A percentile compares a stretch with the other conserved stretches of the same genome.
phyloP scores from a whole-genome alignment of 2,113 vertebrate genomes.

The Gila orcuttii region DNA sequence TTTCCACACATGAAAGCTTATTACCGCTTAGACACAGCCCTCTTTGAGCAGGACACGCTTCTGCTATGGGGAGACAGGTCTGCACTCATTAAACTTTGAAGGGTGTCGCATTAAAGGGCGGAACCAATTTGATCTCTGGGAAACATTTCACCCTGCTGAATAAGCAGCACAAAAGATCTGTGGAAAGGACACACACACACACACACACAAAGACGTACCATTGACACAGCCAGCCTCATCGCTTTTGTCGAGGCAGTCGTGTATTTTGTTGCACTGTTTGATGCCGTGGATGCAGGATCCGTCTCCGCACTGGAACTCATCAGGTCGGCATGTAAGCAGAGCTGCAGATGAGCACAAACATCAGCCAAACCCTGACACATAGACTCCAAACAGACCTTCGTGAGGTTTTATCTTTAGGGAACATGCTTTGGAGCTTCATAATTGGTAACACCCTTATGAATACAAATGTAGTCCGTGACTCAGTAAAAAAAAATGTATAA shows the following conservation, averaged over 20 bases:
- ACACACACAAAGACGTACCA: slow-evolving; percentile 74
- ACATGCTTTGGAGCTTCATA: background rate
- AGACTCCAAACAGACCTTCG: background rate
- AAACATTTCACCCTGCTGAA: slow-evolving; percentile 30
- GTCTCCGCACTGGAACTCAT: slow-evolving; percentile 92
- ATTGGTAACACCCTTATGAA: background rate
- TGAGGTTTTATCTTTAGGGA: background rate
- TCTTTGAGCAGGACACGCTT: slow-evolving; percentile 13
- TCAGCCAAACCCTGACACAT: slow-evolving; percentile 27
- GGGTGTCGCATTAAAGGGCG: slow-evolving; percentile 15
- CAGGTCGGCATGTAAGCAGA: slow-evolving; percentile 85
- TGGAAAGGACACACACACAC: background rate
- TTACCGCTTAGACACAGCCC: slow-evolving; percentile 5
- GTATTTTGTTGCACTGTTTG: slow-evolving; percentile 91
- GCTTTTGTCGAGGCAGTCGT: slow-evolving; percentile 87
- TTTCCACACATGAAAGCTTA: slow-evolving; percentile 14
- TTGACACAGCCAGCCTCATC: slow-evolving; percentile 91
- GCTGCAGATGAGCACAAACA: slow-evolving; percentile 68
- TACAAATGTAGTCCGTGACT: background rate
- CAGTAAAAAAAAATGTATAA: background rate
- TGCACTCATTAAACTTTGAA: slow-evolving; percentile 17
- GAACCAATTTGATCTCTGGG: slow-evolving; percentile 36
- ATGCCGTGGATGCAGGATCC: slow-evolving; percentile 89
- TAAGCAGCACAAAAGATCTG: background rate
- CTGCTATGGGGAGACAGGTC: slow-evolving; percentile 3